Conservation (phyloP, 2,888 invertebrate species). For the Altica lythri region DNA sequence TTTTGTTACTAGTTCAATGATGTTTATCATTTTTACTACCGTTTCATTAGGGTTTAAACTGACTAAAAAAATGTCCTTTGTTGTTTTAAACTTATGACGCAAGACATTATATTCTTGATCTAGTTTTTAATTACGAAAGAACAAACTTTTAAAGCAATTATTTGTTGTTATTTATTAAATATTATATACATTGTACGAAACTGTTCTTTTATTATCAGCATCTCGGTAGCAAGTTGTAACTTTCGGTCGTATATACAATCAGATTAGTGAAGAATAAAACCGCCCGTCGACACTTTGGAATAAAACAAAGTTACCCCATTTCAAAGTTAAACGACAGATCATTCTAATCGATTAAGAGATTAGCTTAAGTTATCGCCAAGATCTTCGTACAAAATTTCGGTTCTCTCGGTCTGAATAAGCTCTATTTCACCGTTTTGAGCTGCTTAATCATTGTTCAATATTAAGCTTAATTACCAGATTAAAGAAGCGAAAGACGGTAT, state of each 20-base stretch:
- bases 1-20: no score
- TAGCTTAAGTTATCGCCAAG: conserved; percentile 3
- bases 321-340: conserved; percentile 15
- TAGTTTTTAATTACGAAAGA: no score
- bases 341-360: conserved; percentile 21
- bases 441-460: conserved; percentile 15
- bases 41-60: no score
- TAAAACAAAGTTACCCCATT: conserved; percentile 17
- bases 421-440: conserved; percentile 6
- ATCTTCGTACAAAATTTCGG: not conserved
- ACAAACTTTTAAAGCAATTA: no score
- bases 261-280: conserved; percentile 18
- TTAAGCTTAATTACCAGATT: conserved; percentile 13
- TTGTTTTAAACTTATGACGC: no score
- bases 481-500: conserved; percentile 1
- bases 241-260: conserved; percentile 11
- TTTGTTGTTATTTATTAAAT: no score
- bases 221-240: conserved; percentile 12
- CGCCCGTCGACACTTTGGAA: conserved; percentile 12
- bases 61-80: no score
- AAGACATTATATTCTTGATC: no score
- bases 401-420: conserved; percentile 8
- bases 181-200: no score
- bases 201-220: no score
- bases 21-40: no score